Evolutionary conservation across 2,113 vertebrate species (phyloP).

Genomic region (Mus spicilegus): DNA sequence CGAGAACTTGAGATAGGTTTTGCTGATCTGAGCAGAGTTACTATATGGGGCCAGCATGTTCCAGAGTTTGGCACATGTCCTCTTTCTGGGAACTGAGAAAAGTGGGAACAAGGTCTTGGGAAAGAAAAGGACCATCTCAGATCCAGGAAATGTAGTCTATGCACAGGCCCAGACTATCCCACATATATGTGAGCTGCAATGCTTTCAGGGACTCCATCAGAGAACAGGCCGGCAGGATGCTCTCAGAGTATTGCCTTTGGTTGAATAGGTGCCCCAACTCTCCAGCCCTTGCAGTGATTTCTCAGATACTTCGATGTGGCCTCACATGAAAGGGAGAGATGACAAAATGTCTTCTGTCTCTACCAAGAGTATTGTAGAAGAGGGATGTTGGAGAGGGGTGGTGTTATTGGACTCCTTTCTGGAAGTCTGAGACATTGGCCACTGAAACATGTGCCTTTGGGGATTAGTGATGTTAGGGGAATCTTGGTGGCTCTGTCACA

Average conservation of each 20-base stretch:
- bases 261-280: neutral
- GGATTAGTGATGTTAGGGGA: slow-evolving; percentile 69
- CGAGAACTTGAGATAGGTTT: neutral
- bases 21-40: neutral
- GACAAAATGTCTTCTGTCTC: neutral
- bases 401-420: neutral
- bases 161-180: neutral
- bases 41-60: neutral
- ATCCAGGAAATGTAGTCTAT: neutral
- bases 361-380: too few relatives aligned
- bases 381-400: neutral
- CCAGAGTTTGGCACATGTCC: neutral
- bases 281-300: neutral
- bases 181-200: neutral
- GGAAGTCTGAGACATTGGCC: neutral
- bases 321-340: neutral
- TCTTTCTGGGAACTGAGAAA: slow-evolving; percentile 13
- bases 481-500: accelerated
- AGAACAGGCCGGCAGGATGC: neutral
- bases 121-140: slow-evolving; percentile 15
- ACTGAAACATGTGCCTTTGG: neutral
- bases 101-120: neutral
- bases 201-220: neutral
- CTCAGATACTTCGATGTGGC: neutral
- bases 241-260: neutral